These are phyloP conservation scores for Noctua janthina DNA, from an alignment of 2,888 invertebrate genomes.

Conservation along the genomic window DNA sequence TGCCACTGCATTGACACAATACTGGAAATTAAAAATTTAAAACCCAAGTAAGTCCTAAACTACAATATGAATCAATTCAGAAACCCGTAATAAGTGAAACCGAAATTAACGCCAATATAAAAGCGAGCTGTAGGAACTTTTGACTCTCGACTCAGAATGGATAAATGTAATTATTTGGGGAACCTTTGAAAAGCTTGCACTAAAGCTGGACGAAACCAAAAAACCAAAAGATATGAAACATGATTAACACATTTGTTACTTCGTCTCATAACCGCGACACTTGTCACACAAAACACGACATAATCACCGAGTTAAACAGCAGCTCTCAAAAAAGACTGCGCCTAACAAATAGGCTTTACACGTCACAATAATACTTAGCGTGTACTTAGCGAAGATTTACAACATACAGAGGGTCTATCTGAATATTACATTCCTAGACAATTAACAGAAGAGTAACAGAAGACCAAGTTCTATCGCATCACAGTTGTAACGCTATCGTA, in stretches of 20 bases:
- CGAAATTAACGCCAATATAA: not conserved
- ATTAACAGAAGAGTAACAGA: not conserved
- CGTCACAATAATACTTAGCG: constrained; percentile 57
- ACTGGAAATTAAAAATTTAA: not conserved
- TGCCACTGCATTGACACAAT: not conserved
- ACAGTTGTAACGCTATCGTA: not conserved
- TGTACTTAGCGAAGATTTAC: constrained; percentile 57
- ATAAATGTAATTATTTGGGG: not conserved
- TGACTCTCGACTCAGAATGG: not conserved
- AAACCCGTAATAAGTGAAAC: not conserved
- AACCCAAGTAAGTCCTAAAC: not conserved
- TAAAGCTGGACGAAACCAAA: not conserved
- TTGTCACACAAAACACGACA: constrained; percentile 33
- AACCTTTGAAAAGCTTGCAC: not conserved
- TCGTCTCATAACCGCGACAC: constrained; percentile 11
- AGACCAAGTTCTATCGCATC: not conserved
- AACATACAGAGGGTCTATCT: constrained; percentile 48
- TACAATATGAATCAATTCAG: not conserved
- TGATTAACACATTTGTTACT: not conserved
- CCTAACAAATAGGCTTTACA: constrained; percentile 37
- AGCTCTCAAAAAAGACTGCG: constrained; percentile 31
- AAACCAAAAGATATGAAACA: too few relatives aligned
- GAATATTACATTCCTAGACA: constrained; percentile 62
- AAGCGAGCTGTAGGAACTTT: not conserved
- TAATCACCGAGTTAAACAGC: constrained; percentile 36